phyloP scores from a whole-genome alignment of 2,797 vertebrate genomes.

The Nothura maculosa region DNA sequence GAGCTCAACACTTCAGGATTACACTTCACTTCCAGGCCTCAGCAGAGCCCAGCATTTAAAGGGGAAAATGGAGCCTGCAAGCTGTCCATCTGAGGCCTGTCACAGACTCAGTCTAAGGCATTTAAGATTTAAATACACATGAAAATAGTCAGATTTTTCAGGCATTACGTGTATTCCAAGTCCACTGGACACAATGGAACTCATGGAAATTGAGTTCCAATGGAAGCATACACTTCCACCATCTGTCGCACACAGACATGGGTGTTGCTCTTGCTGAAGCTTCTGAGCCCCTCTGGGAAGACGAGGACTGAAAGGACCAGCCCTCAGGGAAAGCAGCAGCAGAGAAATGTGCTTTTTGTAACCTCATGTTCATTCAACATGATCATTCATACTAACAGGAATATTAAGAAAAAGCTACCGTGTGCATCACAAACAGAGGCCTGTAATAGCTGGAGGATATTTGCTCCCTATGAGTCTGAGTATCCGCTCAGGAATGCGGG shows the following conservation, averaged over 20 bases:
- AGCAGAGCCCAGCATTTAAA: background rate
- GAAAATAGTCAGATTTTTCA: background rate
- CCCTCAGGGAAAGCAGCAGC: background rate
- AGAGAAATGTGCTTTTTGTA: background rate
- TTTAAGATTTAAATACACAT: background rate
- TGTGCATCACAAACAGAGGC: background rate
- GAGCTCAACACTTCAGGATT: background rate
- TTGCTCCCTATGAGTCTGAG: conserved; percentile 12
- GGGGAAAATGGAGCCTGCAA: background rate
- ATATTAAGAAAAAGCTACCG: conserved; percentile 9
- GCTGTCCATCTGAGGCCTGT: background rate
- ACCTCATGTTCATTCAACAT: background rate
- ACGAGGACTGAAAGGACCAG: background rate
- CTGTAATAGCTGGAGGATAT: conserved; percentile 13
- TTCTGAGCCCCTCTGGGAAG: background rate
- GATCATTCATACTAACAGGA: background rate
- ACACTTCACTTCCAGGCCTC: background rate
- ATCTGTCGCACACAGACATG: background rate
- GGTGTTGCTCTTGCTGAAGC: background rate
- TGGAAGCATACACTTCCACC: background rate
- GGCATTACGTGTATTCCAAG: background rate
- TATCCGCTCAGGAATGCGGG: conserved; percentile 39
- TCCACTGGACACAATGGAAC: background rate
- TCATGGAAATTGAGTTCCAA: too few species aligned
- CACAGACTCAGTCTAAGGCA: background rate